These are phyloP conservation scores for Philopotamus ludificatus DNA, from an alignment of 1,140 invertebrate species.

Conservation along the genomic window DNA sequence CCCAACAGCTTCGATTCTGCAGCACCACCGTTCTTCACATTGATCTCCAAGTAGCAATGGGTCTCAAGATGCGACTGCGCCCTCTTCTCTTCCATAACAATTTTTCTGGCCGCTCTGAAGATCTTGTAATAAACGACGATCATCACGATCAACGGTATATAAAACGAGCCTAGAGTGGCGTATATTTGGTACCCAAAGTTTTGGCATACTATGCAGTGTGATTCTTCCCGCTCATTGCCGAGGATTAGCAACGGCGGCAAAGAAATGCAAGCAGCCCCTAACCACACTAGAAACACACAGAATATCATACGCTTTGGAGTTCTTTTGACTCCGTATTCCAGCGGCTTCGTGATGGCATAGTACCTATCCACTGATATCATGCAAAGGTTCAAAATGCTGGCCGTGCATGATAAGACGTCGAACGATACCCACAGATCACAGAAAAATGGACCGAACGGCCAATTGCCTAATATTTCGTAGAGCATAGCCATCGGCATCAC, in stretches of 20 bases:
- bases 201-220: conserved; percentile 79
- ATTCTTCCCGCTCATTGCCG: conserved; percentile 81
- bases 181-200: conserved; percentile 88
- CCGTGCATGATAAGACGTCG: conserved; percentile 80
- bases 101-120: conserved; percentile 78
- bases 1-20: conserved; percentile 62
- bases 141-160: conserved; percentile 87
- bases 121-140: conserved; percentile 90
- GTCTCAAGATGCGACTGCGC: conserved; percentile 80
- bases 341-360: conserved; percentile 86
- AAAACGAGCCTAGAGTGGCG: conserved; percentile 87
- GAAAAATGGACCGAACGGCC: conserved; percentile 79
- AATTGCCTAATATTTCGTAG: conserved; percentile 77
- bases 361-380: conserved; percentile 89
- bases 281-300: conserved; percentile 86
- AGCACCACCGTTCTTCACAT: conserved; percentile 67
- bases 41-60: conserved; percentile 71
- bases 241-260: conserved; percentile 84
- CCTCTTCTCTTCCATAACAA: conserved; percentile 81
- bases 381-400: conserved; percentile 89
- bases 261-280: conserved; percentile 84
- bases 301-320: conserved; percentile 81
- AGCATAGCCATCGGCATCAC: conserved; percentile 86
- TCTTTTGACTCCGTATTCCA: conserved; percentile 85
- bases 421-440: conserved; percentile 87